Percentiles rank a stretch among this genome's conserved stretches.
phyloP scores from a whole-genome alignment of 2,797 vertebrate genomes.

The Emys orbicularis region DNA sequence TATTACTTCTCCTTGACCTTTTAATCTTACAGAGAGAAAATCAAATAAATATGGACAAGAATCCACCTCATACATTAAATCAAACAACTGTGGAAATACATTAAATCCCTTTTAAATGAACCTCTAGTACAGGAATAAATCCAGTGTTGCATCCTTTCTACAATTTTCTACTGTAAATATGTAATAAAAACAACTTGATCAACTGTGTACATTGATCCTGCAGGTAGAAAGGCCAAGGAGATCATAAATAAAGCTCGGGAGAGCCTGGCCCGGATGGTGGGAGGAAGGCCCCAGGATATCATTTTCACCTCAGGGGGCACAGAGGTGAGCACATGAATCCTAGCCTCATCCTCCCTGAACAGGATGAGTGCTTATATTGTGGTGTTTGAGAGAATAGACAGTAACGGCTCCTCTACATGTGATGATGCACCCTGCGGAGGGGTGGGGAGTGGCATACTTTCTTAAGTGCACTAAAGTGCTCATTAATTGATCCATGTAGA shows the following conservation, averaged over 20 bases:
- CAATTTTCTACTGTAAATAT: neutral
- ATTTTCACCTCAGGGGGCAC: conserved; percentile 97
- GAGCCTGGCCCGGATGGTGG: conserved; percentile 90
- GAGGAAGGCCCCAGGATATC: conserved; percentile 87
- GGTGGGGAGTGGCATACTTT: neutral
- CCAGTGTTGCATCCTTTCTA: neutral
- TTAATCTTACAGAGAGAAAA: neutral
- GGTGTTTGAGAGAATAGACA: neutral
- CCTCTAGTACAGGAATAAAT: neutral
- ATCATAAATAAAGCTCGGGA: conserved; percentile 87
- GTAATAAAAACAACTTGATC: neutral
- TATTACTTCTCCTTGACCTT: neutral
- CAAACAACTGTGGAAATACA: neutral
- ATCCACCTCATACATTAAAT: neutral
- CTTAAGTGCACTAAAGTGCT: neutral
- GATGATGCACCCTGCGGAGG: neutral
- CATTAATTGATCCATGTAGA: no score
- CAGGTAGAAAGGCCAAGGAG: conserved; percentile 89
- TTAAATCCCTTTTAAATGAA: neutral
- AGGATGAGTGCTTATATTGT: neutral
- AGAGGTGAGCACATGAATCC: conserved; percentile 84
- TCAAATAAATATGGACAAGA: neutral
- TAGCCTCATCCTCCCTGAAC: accelerated
- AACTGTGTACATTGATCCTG: accelerated
- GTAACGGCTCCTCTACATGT: neutral